Base-by-base conservation (phyloP, 2,113 vertebrate genomes). In the Marmota flaviventris region DNA sequence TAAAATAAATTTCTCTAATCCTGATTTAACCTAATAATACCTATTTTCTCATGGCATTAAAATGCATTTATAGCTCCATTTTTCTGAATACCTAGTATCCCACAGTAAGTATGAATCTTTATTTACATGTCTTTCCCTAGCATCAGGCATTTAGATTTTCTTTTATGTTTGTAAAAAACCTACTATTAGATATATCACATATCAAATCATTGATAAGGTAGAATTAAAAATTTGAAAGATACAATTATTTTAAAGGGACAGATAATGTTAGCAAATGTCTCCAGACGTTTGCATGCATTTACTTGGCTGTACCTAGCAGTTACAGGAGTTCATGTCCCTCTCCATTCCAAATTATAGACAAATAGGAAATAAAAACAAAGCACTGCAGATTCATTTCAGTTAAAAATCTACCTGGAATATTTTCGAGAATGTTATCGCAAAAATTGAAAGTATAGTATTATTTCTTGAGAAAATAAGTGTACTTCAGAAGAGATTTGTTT, bases 231-330 rank as follows among this genome's bases (percentile, higher is more conserved):
- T 51, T 69, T 75, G 58, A 81, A 37, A 79, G 42, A 5, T 14
- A 3, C 12, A 63, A 11, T 63, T 63, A 32, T 51, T 84, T 95
- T 84, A 61, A 91, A 85, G 24, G 29, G 4, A 1, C 0, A 2
- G 9, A 29, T 53, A 61, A 16, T 89, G 25, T 39, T 24, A 88
- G 4, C 39, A 65, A 85, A 72, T 29, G 0, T 22, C 39, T 45
- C 18, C 11, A 32, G 39, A 20, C 14, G 4, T 91, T 12, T 53
- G 27, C 25, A 72, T 22, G 8, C 32, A 53, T 53, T 51, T 32
- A 16, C 16, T 78, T 27, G 79, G 12, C 0, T 9, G 1, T 18
- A 0, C 2, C 13, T 13, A 37, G 13, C 24, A 20, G 37, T 1
- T 56, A 24, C 89, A 63, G 39, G 11, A 45, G 10, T 11, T 13